These are phyloP conservation scores for Aphelocoma coerulescens DNA, from an alignment of 2,113 vertebrate species.

Conservation along the genomic window DNA sequence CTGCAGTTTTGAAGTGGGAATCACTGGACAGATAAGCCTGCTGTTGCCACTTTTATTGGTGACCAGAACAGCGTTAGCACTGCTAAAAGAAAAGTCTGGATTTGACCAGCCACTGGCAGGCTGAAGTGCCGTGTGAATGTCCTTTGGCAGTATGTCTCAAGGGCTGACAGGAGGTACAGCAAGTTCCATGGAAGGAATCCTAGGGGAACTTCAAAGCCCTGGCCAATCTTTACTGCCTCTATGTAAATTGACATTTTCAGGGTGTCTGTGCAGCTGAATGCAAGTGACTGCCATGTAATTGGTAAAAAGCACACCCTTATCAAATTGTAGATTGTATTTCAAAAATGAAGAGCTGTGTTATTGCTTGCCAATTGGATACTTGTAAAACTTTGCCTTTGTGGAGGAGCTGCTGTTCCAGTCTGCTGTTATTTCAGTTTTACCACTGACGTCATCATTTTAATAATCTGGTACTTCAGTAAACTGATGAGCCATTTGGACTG, in stretches of 20 bases:
- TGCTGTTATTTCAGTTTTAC: background rate
- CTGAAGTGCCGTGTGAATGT: background rate
- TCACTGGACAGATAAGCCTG: background rate
- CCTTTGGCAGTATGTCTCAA: background rate
- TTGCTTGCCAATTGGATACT: background rate
- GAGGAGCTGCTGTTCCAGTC: background rate
- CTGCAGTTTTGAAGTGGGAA: background rate
- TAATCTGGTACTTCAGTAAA: background rate
- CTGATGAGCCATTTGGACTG: background rate
- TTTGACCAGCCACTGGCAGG: background rate
- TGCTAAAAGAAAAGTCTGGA: background rate
- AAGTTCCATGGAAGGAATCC: background rate
- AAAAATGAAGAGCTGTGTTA: background rate
- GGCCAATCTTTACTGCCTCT: background rate
- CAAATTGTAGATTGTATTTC: background rate
- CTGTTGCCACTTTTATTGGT: background rate
- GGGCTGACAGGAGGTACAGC: background rate
- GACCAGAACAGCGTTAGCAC: background rate
- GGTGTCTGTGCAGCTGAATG: background rate
- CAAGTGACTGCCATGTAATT: background rate
- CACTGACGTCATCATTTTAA: rapidly evolving
- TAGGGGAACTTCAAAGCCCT: background rate
- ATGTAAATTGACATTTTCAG: background rate
- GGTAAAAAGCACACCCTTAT: background rate
- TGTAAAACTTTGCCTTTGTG: background rate